phyloP scores from a whole-genome alignment of 1,140 invertebrate species.

The Diorhabda carinulata region DNA sequence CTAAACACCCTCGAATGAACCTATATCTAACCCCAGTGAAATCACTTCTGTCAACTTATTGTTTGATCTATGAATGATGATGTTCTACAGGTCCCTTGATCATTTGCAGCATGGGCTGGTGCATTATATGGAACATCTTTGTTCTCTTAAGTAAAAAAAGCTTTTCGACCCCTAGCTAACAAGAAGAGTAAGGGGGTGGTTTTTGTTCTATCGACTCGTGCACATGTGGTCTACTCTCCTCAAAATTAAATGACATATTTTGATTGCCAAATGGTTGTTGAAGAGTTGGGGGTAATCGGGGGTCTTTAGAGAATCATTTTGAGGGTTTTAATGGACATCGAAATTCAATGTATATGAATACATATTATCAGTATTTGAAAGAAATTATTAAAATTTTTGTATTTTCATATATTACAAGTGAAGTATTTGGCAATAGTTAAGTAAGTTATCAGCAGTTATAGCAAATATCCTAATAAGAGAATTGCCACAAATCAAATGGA shows the following conservation, averaged over 20 bases:
- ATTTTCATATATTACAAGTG: too few relatives aligned
- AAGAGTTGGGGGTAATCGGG: neutral
- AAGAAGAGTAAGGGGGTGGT: slow-evolving; percentile 4
- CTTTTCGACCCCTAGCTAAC: slow-evolving; percentile 3
- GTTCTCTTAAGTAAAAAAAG: slow-evolving; percentile 22
- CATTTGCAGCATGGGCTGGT: slow-evolving; percentile 28
- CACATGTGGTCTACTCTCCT: slow-evolving; percentile 19
- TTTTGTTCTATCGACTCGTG: slow-evolving; percentile 16
- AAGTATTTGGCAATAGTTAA: too few relatives aligned
- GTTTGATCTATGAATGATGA: slow-evolving; percentile 23
- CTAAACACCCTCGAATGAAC: slow-evolving; percentile 5
- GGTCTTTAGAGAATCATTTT: neutral
- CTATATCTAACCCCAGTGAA: slow-evolving; percentile 12
- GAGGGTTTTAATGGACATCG: too few relatives aligned
- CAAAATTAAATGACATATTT: slow-evolving; percentile 16
- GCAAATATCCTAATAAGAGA: too few relatives aligned
- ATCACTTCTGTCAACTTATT: slow-evolving; percentile 23
- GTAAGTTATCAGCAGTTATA: too few relatives aligned
- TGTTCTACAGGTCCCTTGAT: slow-evolving; percentile 29
- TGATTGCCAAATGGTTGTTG: slow-evolving; percentile 13
- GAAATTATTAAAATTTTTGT: too few relatives aligned
- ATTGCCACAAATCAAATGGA: too few relatives aligned
- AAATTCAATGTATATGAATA: too few relatives aligned
- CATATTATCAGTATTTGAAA: too few relatives aligned
- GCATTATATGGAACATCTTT: slow-evolving; percentile 18